phyloP scores from a whole-genome alignment of 2,797 vertebrate species.

The Pantherophis alleghaniensis region DNA sequence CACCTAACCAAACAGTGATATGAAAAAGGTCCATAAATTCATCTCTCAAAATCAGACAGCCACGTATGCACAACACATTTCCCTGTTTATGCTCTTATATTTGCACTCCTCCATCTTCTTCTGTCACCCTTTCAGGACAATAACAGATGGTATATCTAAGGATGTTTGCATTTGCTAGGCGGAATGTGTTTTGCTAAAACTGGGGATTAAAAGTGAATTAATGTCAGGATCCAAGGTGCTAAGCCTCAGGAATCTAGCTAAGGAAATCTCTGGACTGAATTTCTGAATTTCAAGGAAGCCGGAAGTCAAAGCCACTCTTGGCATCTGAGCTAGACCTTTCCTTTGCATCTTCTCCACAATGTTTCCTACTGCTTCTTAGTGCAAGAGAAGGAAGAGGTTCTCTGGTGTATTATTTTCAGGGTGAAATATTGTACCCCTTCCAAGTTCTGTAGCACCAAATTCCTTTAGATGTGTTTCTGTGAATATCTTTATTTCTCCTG shows the following conservation, averaged over 20 bases:
- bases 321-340: conserved; percentile 32
- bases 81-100: conserved; percentile 32
- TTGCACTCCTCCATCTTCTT: conserved; percentile 19
- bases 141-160: conserved; percentile 73
- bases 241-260: conserved; percentile 67
- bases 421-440: conserved; percentile 7
- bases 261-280: conserved; percentile 52
- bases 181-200: conserved; percentile 73
- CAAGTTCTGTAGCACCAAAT: conserved; percentile 21
- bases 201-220: conserved; percentile 61
- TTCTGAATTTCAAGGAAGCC: conserved; percentile 53
- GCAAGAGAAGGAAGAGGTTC: conserved; percentile 24
- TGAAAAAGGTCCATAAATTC: conserved; percentile 2
- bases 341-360: background rate
- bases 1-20: conserved; percentile 54
- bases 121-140: conserved; percentile 58
- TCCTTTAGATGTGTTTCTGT: conserved; percentile 31
- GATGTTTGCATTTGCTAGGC: conserved; percentile 66
- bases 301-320: conserved; percentile 48
- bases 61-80: conserved; percentile 40
- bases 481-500: conserved; percentile 13
- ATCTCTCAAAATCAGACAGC: conserved; percentile 35
- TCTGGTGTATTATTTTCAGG: background rate
- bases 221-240: conserved; percentile 63
- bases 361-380: conserved; percentile 37